Base-by-base conservation (phyloP, 2,888 invertebrate species). In the Aquatica leii region DNA sequence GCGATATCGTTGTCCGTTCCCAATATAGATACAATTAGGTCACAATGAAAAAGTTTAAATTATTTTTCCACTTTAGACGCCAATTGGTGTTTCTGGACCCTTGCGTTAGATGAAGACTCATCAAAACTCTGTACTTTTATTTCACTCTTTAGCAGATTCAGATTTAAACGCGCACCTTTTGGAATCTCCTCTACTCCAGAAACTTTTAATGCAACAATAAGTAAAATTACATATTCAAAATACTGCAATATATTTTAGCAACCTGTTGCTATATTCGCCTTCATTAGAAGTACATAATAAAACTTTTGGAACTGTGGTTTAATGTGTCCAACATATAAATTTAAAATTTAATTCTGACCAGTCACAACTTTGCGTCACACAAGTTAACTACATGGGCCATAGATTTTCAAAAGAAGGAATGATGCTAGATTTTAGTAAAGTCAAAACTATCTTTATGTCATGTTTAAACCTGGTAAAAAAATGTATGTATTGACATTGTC, bases 71-170 rank as follows among this genome's bases (percentile, higher is more conserved):
- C 48, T 21, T 48, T 37, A 11, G 37, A 37, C 9, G 37, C 37
- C 14, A 37, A 37, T 37, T 37, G 37, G 37, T 3, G 37, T 37
- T 3, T 37, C 37, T 12, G n/a, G 37, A n/a, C 37, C 14, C 14
- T 43, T 4, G 11, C 3, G 14, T 41, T 41, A 41, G 15, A 41
- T 12, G 17, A 15, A 41, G 41, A 41, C 14, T 41, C 41, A 4
- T 48, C 21, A 3, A 48, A 48, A 48, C 43, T 43, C 17, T 43
- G 43, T 17, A 43, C 43, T 5, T 43, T 43, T 43, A 43, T 4
- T 43, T 15, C 43, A 17, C 43, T 17, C 11, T 43, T 43, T 17
- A 17, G 40, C 8, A 40, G 40, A 40, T 40, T 40, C n/a, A 40
- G 40, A 6, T 4, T 40, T n/a, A 40, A n/a, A 40, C 40, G n/a